Evolutionary conservation across 2,113 vertebrate genomes (phyloP).

Genomic region (Gorilla gorilla): DNA sequence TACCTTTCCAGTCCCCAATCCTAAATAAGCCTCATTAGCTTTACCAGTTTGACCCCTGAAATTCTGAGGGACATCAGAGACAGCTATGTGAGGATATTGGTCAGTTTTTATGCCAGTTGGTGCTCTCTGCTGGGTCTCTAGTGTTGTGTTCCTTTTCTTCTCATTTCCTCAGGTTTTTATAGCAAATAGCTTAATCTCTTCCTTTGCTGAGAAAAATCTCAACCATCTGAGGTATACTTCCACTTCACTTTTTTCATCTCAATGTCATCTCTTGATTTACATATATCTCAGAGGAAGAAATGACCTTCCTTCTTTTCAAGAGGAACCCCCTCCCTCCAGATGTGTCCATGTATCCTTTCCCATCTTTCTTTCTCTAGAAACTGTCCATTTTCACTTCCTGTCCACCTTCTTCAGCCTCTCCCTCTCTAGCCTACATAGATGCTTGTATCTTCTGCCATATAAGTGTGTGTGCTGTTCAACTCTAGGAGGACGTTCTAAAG

Average conservation of each 20-base stretch:
- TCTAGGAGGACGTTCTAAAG: not conserved
- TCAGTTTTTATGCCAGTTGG: not conserved
- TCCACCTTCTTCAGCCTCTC: not conserved
- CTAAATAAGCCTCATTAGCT: not conserved
- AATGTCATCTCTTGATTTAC: not conserved
- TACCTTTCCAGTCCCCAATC: not conserved
- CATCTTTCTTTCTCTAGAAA: not conserved
- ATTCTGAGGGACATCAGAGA: not conserved
- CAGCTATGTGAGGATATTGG: not conserved
- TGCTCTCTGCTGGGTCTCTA: not conserved
- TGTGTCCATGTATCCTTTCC: not conserved
- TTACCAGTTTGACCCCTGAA: not conserved
- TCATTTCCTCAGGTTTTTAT: constrained; percentile 24
- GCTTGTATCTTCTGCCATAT: not conserved
- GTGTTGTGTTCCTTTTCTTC: not conserved
- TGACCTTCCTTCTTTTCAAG: not conserved
- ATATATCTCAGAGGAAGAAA: not conserved
- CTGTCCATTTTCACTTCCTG: not conserved
- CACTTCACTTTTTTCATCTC: not conserved
- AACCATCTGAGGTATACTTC: not conserved
- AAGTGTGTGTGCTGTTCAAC: not conserved
- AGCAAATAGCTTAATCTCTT: constrained; percentile 20
- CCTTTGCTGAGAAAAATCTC: constrained; percentile 31
- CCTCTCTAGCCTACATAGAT: not conserved
- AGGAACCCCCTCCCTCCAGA: not conserved